Evolutionary conservation across 1,140 invertebrate genomes (phyloP).

Genomic region (Cydia amplana): DNA sequence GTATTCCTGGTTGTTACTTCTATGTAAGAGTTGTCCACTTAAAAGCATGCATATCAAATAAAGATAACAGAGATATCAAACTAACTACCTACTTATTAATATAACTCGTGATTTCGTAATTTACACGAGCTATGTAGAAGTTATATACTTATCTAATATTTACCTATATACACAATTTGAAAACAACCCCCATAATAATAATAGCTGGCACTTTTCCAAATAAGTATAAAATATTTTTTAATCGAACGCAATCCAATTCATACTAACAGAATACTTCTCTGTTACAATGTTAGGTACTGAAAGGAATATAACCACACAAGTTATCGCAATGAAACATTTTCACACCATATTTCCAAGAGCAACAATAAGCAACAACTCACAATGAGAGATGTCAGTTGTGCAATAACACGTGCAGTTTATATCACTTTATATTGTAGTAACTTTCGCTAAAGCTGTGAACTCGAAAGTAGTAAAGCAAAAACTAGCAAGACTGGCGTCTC

Average conservation of each 20-base stretch:
- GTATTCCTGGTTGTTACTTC: no score
- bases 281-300: background rate
- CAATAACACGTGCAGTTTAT: slow-evolving; percentile 1
- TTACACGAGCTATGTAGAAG: no score
- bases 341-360: background rate
- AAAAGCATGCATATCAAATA: background rate
- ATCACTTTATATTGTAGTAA: background rate
- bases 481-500: background rate
- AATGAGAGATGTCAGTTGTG: background rate
- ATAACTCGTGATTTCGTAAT: no score
- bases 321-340: background rate
- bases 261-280: no score
- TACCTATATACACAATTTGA: no score
- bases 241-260: no score
- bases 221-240: no score
- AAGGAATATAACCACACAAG: background rate
- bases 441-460: slow-evolving; percentile 3
- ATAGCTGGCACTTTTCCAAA: no score
- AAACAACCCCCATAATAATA: no score
- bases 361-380: slow-evolving; percentile 3
- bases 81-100: no score
- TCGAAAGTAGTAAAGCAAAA: background rate
- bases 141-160: no score
- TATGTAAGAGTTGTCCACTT: background rate
- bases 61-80: no score